Evolutionary conservation across 1,140 invertebrate species (phyloP), one percentile per base, ranked within the genome.

Genomic region (Zaprionus kolodkinae): DNA sequence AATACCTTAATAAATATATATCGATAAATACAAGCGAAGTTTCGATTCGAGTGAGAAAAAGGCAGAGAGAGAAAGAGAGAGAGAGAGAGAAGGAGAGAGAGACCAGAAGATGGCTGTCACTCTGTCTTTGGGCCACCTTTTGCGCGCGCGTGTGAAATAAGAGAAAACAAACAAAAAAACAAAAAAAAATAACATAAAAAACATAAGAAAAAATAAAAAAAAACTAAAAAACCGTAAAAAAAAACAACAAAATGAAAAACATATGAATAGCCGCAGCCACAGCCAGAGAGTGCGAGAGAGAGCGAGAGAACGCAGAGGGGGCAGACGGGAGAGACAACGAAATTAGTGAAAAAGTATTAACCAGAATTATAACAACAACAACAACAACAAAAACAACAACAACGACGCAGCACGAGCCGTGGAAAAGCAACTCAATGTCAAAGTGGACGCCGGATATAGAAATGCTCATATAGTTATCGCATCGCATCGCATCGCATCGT

Each of bases 351-450:
- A 21, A 64, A 71, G 67, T 70, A 75, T 75, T 71, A 75, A 43
- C 36, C 48, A 55, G 59, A 70, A 70, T 70, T 70, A 69, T 56
- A 63, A 57, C 35, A 80, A 45, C 40, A 62, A 48, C 78, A 65
- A 27, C 78, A 69, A 10, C 67, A 70, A 52, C 48, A 67, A 35
- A 38, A 67, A 10, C 45, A 76, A 12, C 27, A 76, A n/a, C 62
- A 57, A n/a, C 43, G 38, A 43, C 25, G 40, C 59, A 68, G 68
- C 64, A 67, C 48, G 60, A 76, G 56, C 64, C 68, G 79, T 71
- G 76, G 72, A 76, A 88, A 82, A 88, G 72, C 78, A 87, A 81
- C 83, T 88, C 84, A 89, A 88, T 88, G 80, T 83, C 85, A 83
- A 72, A 80, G 67, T 72, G 66, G 69, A 81, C 45, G 71, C 66